Evolutionary conservation across 2,888 invertebrate genomes (phyloP), one percentile per base, ranked within the genome.

Genomic region (Blastobasis lacticolella): DNA sequence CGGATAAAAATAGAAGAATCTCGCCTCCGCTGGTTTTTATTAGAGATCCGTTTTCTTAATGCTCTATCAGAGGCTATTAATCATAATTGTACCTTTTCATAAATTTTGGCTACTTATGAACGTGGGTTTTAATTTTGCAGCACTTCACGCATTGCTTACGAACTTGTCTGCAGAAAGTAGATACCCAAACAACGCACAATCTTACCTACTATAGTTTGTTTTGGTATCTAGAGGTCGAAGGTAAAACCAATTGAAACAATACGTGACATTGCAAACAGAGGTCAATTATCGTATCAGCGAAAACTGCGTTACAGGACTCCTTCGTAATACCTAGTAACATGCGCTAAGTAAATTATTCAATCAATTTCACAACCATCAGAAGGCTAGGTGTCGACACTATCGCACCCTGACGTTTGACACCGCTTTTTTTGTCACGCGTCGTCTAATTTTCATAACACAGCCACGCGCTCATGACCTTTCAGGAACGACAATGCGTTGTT

Each of bases 301-400:
- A 74, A 81, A 82, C 64, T 69, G 66, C 64, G 71, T 84, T 79
- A 85, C 78, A 66, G 57, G 62, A 64, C 49, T 45, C 49, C 67
- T 55, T 75, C 75, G 76, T 86, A 85, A 84, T 66, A 75, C 51
- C 60, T 57, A 57, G 73, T 80, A 82, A 82, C 65, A 77, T 49
- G 61, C 63, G 75, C 77, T 85, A 85, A 84, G 67, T 57, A 67
- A 78, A 78, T 82, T 80, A 82, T 78, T 64, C 72, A 84, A 81
- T 61, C 56, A 59, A 69, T 81, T 77, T 75, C 82, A 71, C 76
- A 80, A 79, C 75, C 73, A 75, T 71, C 69, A 63, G 73, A 78
- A 83, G 81, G 78, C 54, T 72, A 37, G 70, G 77, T 84, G 77
- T 75, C 84, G 54, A 75, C 73, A 83, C 75, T 76, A 78, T 81